Evolutionary conservation across 2,113 vertebrate genomes (phyloP), one percentile per base, ranked within the genome.

Genomic region (Proterorhinus semilunaris): DNA sequence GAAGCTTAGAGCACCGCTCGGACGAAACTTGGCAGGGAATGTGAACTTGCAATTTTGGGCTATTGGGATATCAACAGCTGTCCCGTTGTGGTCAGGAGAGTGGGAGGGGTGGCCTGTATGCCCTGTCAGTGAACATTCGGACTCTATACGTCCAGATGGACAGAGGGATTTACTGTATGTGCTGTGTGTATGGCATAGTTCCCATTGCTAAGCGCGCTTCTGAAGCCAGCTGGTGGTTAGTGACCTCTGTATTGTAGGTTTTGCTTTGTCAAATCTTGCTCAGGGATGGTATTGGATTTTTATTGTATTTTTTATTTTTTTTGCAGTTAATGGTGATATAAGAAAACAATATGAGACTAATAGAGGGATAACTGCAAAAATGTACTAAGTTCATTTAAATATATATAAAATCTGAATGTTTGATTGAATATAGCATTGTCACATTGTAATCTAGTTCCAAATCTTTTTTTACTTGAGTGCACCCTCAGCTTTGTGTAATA

Each of bases 1-100:
- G 67, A 57, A 64, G 89, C 79, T 91, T 89, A 89, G 68, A 66
- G 55, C 16, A 66, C 74, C 78, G 86, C 81, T 74, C 72, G 79
- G 78, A 68, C 72, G 8, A 50, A 10, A 45, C 49, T 42, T 72
- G 73, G 77, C 59, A 52, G 69, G 42, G 47, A 73, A 75, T 75
- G 71, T 80, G 80, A 63, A 64, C 80, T 83, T 82, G 81, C 82
- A 79, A 36, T 76, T 85, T 86, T 86, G 79, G 66, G 72, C 81
- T 83, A 80, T 86, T 83, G 80, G 78, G 65, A 66, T 59, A 49
- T 53, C 59, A 78, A 76, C 76, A 90, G 81, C 76, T 90, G 89
- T 86, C 64, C 45, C 15, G 49, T 13, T 64, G 63, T 76, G 75
- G 78, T 50, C 65, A 8, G 55, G 86, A 70, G 69, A 55, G 17